Evolutionary conservation across 2,888 invertebrate species (phyloP), one percentile per base, ranked within the genome.

Genomic region (Pocota personata): DNA sequence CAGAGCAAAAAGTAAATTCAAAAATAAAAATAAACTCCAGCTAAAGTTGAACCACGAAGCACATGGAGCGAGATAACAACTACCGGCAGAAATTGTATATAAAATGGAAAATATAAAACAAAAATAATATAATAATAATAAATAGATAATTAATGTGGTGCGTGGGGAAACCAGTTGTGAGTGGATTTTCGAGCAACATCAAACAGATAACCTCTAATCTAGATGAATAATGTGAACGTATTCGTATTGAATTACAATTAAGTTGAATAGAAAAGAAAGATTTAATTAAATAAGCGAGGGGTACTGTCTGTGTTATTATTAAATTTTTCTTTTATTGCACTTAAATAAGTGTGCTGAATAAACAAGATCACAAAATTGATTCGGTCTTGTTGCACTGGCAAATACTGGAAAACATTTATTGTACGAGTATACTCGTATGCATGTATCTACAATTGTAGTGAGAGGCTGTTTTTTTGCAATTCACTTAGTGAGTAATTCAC

Each of bases 151-250:
- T 55, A 19, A 19, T 19, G 5, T 55, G 24, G 12, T 35, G 57
- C 12, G n/a, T 40, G 24, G 12, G 1, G 8, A 58, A 72, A 40
- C 79, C 30, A 21, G 79, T 72, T 72, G 12, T 1, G 4, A 64
- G 48, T 32, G 27, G 79, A 50, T 58, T 72, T 66, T 48, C 19
- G 2, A 67, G 3, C 2, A 57, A 27, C 55, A 48, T 46, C 43
- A 55, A n/a, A 8, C 27, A 48, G 72, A 72, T 72, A 79, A 72
- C 79, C 72, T 58, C 48, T 72, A 64, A 79, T 57, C 62, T 79
- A 48, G 30, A 72, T 30, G 52, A 43, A 37, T 64, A 19, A 48
- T 72, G 72, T 40, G 43, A 66, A 75, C 10, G 21, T 12, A 46
- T 14, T 64, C 46, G 16, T 24, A 16, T 57, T 46, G 32, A 57